A percentile compares a stretch with the other conserved stretches of the same genome.
Evolutionary conservation across 2,888 invertebrate genomes (phyloP).

Genomic region (Drosophila infuscata): DNA sequence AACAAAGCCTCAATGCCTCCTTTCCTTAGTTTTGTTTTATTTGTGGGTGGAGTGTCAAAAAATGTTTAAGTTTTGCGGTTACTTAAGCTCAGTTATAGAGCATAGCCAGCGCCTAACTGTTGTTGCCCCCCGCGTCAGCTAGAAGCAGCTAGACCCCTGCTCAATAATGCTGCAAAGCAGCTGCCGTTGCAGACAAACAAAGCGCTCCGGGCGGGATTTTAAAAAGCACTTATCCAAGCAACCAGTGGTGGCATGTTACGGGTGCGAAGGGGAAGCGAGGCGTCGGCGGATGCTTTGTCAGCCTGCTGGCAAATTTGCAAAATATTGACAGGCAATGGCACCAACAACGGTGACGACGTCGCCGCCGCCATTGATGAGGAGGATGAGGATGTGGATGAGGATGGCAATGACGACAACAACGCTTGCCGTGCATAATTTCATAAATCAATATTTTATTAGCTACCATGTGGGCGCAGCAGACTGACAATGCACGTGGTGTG

Average conservation of each 20-base stretch:
- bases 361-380: not conserved
- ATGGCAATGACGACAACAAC: slow-evolving; percentile 7
- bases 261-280: not conserved
- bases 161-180: slow-evolving; percentile 47
- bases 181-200: slow-evolving; percentile 74
- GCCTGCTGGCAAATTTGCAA: slow-evolving; percentile 69
- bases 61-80: slow-evolving; percentile 79
- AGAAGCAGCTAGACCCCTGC: not conserved
- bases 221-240: slow-evolving; percentile 77
- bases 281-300: slow-evolving; percentile 13
- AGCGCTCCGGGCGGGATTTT: slow-evolving; percentile 73
- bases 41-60: slow-evolving; percentile 53
- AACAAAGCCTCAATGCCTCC: slow-evolving; percentile 45
- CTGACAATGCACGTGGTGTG: slow-evolving; percentile 4
- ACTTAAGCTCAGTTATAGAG: slow-evolving; percentile 54
- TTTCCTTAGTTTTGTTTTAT: slow-evolving; percentile 5
- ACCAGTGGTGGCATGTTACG: slow-evolving; percentile 21
- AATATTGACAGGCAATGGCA: slow-evolving; percentile 70
- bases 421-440: slow-evolving; percentile 66
- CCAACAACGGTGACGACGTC: slow-evolving; percentile 13
- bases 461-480: slow-evolving; percentile 42
- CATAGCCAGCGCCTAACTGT: slow-evolving; percentile 31
- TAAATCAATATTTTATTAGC: slow-evolving; percentile 81
- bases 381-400: not conserved
- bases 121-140: slow-evolving; percentile 25